A percentile compares a stretch with the other conserved stretches of the same genome.
These are phyloP conservation scores for Egretta garzetta DNA, from an alignment of 2,113 vertebrate genomes.

Conservation along the genomic window DNA sequence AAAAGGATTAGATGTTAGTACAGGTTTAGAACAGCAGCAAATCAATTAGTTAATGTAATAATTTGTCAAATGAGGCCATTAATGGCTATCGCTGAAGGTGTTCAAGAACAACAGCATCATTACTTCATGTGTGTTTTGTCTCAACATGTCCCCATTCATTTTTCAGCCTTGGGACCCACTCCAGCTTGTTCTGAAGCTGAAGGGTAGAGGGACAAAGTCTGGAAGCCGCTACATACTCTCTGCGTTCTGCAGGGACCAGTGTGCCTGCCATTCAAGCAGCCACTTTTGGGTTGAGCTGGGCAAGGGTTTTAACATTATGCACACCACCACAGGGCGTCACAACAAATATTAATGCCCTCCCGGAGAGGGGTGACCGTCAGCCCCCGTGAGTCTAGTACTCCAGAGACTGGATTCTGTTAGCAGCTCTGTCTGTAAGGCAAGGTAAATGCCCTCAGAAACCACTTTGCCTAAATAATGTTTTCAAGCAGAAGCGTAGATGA, in stretches of 20 bases:
- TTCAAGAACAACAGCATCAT: neutral
- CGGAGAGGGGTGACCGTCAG: neutral
- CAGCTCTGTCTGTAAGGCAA: neutral
- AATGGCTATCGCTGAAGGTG: neutral
- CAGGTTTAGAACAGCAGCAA: neutral
- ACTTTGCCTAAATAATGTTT: neutral
- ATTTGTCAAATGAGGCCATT: slow-evolving; percentile 22
- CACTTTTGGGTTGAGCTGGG: neutral
- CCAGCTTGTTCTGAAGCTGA: slow-evolving; percentile 1
- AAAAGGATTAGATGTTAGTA: neutral
- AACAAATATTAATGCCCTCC: neutral
- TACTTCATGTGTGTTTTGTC: slow-evolving; percentile 15
- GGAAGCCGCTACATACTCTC: neutral
- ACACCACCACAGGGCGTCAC: neutral
- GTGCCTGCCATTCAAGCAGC: neutral
- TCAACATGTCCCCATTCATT: neutral
- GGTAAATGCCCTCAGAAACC: neutral
- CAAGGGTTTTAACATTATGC: neutral
- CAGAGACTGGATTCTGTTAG: neutral
- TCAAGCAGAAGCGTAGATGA: neutral
- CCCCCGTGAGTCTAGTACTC: neutral
- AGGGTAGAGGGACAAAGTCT: neutral
- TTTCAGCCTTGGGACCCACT: neutral
- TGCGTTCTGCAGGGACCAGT: neutral
- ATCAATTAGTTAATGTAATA: slow-evolving; percentile 28